Evolutionary conservation across 1,140 invertebrate species (phyloP).

Genomic region (Sitobion miscanthi): DNA sequence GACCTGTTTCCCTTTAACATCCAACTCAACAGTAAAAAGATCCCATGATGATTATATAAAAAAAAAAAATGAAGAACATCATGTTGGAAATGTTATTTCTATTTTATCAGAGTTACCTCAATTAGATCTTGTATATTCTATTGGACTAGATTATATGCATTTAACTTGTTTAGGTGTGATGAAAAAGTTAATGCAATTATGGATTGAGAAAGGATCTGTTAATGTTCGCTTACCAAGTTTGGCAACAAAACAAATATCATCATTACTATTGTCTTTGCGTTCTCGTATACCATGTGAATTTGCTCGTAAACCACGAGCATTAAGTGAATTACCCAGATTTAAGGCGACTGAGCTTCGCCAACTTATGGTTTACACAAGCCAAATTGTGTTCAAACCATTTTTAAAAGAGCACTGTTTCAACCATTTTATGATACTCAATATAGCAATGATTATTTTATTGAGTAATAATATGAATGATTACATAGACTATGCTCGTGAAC

Average conservation of each 20-base stretch:
- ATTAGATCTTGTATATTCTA: background rate
- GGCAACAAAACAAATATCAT: background rate
- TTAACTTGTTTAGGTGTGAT: background rate
- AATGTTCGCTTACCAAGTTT: background rate
- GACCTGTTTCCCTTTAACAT: background rate
- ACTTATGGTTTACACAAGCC: background rate
- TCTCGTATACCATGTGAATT: background rate
- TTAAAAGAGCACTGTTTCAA: background rate
- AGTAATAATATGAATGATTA: background rate
- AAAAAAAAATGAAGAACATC: background rate
- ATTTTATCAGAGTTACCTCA: background rate
- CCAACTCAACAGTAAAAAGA: background rate
- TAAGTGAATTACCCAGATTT: background rate
- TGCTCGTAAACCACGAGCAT: background rate
- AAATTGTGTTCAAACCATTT: background rate
- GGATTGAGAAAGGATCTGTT: background rate
- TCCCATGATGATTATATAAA: background rate
- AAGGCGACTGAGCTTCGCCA: background rate
- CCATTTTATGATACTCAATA: background rate
- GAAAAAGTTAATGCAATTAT: background rate
- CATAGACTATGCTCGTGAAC: background rate
- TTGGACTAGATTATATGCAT: conserved; percentile 2
- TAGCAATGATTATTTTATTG: background rate
- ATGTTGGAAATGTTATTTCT: background rate
- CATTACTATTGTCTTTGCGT: background rate